These are phyloP conservation scores for Acanthurus lineatus DNA, from an alignment of 2,797 vertebrate genomes.

Conservation along the genomic window DNA sequence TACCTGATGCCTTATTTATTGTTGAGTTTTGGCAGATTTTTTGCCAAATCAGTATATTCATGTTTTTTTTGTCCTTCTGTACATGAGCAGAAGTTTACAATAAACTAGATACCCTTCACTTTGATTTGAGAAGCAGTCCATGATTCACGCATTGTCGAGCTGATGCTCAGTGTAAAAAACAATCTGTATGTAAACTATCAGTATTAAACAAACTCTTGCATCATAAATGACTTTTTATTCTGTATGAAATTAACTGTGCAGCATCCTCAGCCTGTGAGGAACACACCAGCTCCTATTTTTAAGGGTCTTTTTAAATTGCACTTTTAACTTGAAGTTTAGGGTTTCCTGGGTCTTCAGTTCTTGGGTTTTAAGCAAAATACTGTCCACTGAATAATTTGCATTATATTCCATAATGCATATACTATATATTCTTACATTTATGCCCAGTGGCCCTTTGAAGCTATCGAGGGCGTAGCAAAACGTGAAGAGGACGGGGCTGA, in stretches of 20 bases:
- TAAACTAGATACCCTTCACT: constrained; percentile 47
- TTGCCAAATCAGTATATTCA: constrained; percentile 47
- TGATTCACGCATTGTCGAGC: constrained; percentile 32
- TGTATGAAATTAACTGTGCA: neutral
- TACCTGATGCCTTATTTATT: constrained; percentile 85
- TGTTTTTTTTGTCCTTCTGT: constrained; percentile 56
- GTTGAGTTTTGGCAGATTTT: constrained; percentile 50
- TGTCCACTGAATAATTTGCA: no score
- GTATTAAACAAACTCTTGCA: constrained; percentile 65
- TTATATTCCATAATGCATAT: no score
- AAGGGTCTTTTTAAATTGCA: neutral
- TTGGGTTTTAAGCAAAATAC: no score
- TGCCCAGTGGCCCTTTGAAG: no score
- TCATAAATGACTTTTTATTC: constrained; percentile 21
- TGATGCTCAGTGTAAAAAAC: constrained; percentile 40
- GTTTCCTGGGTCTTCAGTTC: neutral
- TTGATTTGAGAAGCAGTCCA: constrained; percentile 33
- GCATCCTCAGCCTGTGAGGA: neutral
- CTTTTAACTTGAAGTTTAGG: neutral
- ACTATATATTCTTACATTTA: no score
- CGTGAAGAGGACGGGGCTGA: neutral
- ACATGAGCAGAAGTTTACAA: constrained; percentile 67
- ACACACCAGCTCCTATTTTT: neutral
- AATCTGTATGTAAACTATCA: constrained; percentile 60
- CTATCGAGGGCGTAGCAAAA: neutral